phyloP scores from a whole-genome alignment of 2,113 vertebrate genomes.

The Aythya baeri region DNA sequence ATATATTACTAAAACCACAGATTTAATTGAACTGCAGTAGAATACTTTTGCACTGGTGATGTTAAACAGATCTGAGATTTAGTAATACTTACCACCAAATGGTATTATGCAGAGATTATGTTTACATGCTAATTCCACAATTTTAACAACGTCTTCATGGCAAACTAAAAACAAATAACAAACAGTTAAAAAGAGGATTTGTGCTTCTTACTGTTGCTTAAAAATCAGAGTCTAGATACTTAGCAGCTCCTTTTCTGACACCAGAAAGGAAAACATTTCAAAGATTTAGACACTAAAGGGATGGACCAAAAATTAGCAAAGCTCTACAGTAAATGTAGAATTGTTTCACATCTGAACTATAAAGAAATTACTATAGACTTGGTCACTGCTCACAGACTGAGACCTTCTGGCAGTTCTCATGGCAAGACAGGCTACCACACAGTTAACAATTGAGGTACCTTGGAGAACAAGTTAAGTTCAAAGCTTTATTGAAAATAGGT shows the following conservation, averaged over 20 bases:
- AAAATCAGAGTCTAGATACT: neutral
- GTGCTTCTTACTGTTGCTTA: neutral
- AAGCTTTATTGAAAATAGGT: neutral
- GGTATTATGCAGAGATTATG: conserved; percentile 97
- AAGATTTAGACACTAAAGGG: neutral
- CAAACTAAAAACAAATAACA: conserved; percentile 74
- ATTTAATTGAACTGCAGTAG: neutral
- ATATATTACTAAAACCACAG: neutral
- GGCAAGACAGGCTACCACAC: neutral
- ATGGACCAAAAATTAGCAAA: neutral
- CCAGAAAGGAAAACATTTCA: neutral
- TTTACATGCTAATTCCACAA: conserved; percentile 95
- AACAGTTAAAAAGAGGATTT: conserved; percentile 16
- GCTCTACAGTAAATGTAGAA: neutral
- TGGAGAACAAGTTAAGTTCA: neutral
- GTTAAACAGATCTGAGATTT: neutral
- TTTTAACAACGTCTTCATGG: conserved; percentile 94
- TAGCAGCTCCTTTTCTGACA: neutral
- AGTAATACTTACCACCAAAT: conserved; percentile 89
- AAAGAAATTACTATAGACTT: neutral
- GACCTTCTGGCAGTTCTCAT: neutral
- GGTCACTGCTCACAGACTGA: neutral
- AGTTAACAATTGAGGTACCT: neutral
- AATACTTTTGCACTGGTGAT: neutral
- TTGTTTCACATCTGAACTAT: neutral